Evolutionary conservation across 2,797 vertebrate species (phyloP).

Genomic region (Melanotaenia maccullochi): DNA sequence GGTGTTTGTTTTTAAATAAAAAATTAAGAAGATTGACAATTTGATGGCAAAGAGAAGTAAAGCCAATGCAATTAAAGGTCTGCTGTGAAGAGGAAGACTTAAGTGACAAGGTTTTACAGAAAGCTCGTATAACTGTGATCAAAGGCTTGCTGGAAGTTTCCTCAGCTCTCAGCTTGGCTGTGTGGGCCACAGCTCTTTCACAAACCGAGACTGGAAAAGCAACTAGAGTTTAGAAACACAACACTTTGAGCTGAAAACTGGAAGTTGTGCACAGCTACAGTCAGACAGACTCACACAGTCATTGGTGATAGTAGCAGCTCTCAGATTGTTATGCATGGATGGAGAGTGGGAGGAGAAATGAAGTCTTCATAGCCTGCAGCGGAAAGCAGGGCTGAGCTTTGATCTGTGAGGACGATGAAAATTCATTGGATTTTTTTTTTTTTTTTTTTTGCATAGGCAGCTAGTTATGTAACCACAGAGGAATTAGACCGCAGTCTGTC

Average conservation of each 20-base stretch:
- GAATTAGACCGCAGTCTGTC: background rate
- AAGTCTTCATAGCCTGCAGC: constrained; percentile 45
- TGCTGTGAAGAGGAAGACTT: no score
- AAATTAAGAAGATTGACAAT: background rate
- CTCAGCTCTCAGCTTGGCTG: background rate
- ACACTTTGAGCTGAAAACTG: constrained; percentile 13
- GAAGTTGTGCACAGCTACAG: constrained; percentile 2
- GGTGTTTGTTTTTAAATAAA: background rate
- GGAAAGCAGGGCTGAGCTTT: constrained; percentile 50
- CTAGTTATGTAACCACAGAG: constrained; percentile 51
- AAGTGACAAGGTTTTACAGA: background rate
- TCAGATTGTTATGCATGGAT: constrained; percentile 26
- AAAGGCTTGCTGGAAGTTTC: background rate
- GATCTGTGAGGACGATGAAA: constrained; percentile 50
- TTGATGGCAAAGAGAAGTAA: background rate
- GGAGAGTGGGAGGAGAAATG: constrained; percentile 41
- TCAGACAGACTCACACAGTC: background rate
- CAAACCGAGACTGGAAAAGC: constrained; percentile 31
- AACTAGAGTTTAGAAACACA: constrained; percentile 24
- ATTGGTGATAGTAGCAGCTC: constrained; percentile 25
- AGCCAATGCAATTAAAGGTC: background rate
- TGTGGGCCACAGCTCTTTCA: constrained; percentile 37
- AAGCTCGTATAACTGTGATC: background rate
- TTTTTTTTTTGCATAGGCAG: constrained; percentile 45
- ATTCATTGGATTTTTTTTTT: constrained; percentile 25